Conservation (phyloP, 1,140 invertebrate species). For the Trichonephila clavata region DNA sequence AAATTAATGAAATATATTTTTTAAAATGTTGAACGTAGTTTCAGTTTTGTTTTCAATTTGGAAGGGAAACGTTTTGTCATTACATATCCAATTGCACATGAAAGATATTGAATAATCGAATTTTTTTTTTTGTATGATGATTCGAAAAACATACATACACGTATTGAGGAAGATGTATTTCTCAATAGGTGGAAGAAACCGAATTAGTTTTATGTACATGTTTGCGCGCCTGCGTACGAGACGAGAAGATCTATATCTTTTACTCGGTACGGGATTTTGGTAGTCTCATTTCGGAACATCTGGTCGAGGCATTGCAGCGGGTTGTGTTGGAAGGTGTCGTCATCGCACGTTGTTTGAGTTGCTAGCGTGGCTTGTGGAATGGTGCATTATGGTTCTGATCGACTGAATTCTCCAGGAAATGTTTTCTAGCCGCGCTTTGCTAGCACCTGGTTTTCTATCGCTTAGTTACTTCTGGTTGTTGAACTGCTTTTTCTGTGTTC, state of each 20-base stretch:
- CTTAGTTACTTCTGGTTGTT: constrained; percentile 61
- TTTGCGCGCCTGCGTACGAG: constrained; percentile 45
- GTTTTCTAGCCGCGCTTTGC: constrained; percentile 33
- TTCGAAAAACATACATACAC: too few species aligned
- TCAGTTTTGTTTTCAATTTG: too few species aligned
- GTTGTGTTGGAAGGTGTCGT: constrained; percentile 40
- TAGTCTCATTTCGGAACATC: constrained; percentile 58
- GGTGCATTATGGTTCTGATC: constrained; percentile 55
- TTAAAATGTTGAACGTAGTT: too few species aligned
- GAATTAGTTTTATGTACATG: constrained; percentile 8
- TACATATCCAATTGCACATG: too few species aligned
- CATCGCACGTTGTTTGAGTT: constrained; percentile 26
- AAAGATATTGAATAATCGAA: too few species aligned
- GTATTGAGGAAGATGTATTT: too few species aligned
- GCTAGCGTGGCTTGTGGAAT: constrained; percentile 24
- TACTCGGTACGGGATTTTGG: constrained; percentile 28
- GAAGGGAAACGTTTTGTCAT: too few species aligned
- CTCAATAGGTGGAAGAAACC: not conserved
- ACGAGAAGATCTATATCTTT: constrained; percentile 8
- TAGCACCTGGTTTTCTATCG: constrained; percentile 53
- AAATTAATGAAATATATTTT: too few species aligned
- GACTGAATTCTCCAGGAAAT: constrained; percentile 44
- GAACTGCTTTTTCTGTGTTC: constrained; percentile 46
- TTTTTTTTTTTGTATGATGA: too few species aligned
- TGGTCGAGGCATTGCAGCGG: constrained; percentile 14